phyloP scores from a whole-genome alignment of 1,140 invertebrate genomes.

The Euglossa dilemma region DNA sequence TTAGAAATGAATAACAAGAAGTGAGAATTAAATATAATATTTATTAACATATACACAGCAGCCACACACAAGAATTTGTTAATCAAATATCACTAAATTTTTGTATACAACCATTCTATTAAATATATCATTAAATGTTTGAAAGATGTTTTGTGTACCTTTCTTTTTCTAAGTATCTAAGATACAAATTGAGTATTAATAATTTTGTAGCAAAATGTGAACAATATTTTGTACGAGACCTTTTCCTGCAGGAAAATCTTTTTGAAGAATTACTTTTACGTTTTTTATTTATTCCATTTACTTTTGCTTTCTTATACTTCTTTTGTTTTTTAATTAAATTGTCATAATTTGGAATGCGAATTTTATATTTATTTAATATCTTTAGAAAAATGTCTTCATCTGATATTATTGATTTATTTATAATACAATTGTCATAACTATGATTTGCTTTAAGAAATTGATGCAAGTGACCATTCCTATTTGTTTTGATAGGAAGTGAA shows the following conservation, averaged over 20 bases:
- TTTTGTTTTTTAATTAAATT: not conserved
- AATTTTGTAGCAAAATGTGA: conserved; percentile 67
- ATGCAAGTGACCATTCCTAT: not conserved
- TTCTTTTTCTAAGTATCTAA: conserved; percentile 64
- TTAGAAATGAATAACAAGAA: conserved; percentile 40
- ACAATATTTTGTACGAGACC: not conserved
- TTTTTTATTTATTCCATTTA: conserved; percentile 12
- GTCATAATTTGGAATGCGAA: conserved; percentile 38
- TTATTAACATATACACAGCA: conserved; percentile 50
- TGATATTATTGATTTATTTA: not conserved
- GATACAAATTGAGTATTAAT: conserved; percentile 69
- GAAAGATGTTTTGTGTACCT: conserved; percentile 9
- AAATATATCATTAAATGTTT: not conserved
- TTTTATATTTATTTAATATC: conserved; percentile 25
- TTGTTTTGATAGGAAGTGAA: not conserved
- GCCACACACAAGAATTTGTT: conserved; percentile 38
- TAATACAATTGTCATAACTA: not conserved
- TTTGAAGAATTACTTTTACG: conserved; percentile 12
- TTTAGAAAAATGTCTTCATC: not conserved
- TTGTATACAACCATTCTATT: conserved; percentile 9
- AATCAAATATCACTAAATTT: not conserved
- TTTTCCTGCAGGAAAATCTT: not conserved
- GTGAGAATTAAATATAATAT: conserved; percentile 33
- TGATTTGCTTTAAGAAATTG: not conserved
- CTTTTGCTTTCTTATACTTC: conserved; percentile 48